These are phyloP conservation scores for Parapsyche elsis DNA, from an alignment of 1,140 invertebrate genomes.

Conservation along the genomic window DNA sequence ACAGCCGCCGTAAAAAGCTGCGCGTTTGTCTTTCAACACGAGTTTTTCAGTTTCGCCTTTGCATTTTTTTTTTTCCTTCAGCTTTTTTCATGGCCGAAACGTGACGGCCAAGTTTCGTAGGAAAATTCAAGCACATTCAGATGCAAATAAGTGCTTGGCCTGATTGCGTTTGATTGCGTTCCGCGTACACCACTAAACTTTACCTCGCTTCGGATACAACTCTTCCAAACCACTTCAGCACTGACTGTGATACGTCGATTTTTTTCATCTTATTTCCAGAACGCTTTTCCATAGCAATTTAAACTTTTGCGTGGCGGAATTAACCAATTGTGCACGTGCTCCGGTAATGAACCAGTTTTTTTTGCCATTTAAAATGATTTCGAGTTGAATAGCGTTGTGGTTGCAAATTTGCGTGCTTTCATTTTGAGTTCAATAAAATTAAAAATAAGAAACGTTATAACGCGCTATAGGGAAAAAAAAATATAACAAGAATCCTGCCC, in stretches of 20 bases:
- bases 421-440: too few species aligned
- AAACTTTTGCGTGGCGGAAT: background rate
- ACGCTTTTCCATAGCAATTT: background rate
- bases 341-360: too few species aligned
- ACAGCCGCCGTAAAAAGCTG: background rate
- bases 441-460: too few species aligned
- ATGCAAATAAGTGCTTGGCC: slow-evolving; percentile 16
- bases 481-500: too few species aligned
- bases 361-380: too few species aligned
- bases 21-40: slow-evolving; percentile 13
- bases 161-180: slow-evolving; percentile 20
- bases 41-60: background rate
- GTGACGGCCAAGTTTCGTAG: background rate
- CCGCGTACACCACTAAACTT: background rate
- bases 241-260: background rate
- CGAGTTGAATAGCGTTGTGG: too few species aligned
- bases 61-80: slow-evolving; percentile 2
- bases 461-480: too few species aligned
- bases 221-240: background rate
- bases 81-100: background rate
- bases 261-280: background rate
- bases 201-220: background rate
- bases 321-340: background rate
- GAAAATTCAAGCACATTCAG: slow-evolving; percentile 6
- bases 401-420: too few species aligned